phyloP scores from a whole-genome alignment of 92 coral and sea anemone species.

The Epizoanthus illoricatus region DNA sequence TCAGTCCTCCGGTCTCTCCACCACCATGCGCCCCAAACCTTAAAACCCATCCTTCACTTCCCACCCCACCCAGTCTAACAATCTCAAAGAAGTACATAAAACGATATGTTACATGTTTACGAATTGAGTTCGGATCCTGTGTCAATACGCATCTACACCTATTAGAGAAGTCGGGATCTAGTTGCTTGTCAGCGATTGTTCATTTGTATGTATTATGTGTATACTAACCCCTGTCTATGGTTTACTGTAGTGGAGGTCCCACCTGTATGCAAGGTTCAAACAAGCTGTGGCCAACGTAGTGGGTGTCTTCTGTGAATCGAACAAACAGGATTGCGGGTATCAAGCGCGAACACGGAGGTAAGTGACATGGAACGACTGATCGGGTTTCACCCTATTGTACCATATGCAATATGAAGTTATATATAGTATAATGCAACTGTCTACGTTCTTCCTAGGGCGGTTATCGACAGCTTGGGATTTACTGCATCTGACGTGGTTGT shows the following conservation, averaged over 20 bases:
- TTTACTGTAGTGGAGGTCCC: slow-evolving; percentile 19
- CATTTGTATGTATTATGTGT: too few relatives aligned
- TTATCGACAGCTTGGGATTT: neutral
- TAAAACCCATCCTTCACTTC: too few relatives aligned
- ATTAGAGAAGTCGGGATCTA: too few relatives aligned
- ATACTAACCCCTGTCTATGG: neutral
- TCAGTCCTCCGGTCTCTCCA: too few relatives aligned
- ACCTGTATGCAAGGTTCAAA: neutral
- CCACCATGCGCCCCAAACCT: too few relatives aligned
- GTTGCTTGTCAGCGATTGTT: too few relatives aligned
- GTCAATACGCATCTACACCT: too few relatives aligned
- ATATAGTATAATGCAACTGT: neutral
- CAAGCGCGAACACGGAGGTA: slow-evolving; percentile 12
- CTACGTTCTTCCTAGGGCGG: neutral
- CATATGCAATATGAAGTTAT: neutral
- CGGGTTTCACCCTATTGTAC: neutral
- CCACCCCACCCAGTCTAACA: too few relatives aligned
- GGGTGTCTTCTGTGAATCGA: slow-evolving; percentile 7
- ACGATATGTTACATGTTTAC: too few relatives aligned
- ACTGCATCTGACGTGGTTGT: slow-evolving; percentile 11
- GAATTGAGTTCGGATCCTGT: too few relatives aligned
- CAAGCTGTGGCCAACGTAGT: slow-evolving; percentile 16
- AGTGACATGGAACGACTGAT: neutral
- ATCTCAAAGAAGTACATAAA: too few relatives aligned
- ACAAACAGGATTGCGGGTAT: slow-evolving; percentile 21